Evolutionary conservation across 2,888 invertebrate species (phyloP), one percentile per base, ranked within the genome.

Genomic region (Phyllotreta striolata): DNA sequence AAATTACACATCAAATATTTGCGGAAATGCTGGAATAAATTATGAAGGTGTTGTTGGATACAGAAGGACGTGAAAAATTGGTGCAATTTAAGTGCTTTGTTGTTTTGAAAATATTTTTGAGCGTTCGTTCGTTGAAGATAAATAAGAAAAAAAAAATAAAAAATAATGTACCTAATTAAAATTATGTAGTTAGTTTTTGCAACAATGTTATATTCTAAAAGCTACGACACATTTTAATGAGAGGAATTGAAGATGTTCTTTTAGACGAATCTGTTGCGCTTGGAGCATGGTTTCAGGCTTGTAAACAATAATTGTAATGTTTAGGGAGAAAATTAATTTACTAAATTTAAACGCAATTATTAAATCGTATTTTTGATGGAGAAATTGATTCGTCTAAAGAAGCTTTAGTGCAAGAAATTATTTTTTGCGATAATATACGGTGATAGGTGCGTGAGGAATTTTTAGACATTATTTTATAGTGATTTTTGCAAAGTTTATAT

Each of bases 41-140:
- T 59, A 41, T 62, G 55, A 60, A 13, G 10, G 24, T 37, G 44
- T 56, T 55, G 51, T 61, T 38, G 47, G 40, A 65, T 47, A 35
- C 41, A 61, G 12, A 60, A 55, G 12, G 35, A 35, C 10, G 14
- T 52, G 60, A 57, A 58, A 57, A 56, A 58, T 62, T 59, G 62
- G 63, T 66, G 60, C 60, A 59, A 51, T 59, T 58, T 60, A 68
- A 62, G 66, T 67, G 68, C 66, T 67, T 67, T 68, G 67, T 66
- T 64, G 62, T 68, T 68, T 62, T 57, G 37, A 61, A 68, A 58
- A 64, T 46, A 57, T 58, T 60, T 62, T 66, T 61, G 52, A 52
- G 63, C 64, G 63, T 62, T 60, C 63, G 63, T 69, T 65, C 13
- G 35, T 35, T 24, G 24, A 24, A 24, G 24, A 24, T 24, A 24